Evolutionary conservation across 2,888 invertebrate genomes (phyloP), one percentile per base, ranked within the genome.

Genomic region (Idaea aversata): DNA sequence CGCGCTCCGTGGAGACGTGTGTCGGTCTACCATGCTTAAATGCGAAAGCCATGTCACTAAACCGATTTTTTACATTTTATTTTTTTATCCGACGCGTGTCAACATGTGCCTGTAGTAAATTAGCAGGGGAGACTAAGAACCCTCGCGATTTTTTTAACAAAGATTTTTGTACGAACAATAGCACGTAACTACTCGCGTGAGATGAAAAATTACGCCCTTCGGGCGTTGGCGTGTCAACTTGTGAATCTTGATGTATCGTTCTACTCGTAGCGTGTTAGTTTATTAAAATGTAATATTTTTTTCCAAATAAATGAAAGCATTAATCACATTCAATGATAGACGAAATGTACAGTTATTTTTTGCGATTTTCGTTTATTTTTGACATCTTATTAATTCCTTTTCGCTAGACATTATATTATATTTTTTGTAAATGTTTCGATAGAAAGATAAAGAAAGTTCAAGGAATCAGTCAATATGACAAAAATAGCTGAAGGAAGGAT

Each of bases 31-130:
- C 77, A 86, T 79, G 87, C 77, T 86, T 79, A 88, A 90, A 91
- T 90, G 89, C 83, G 83, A 90, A 90, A 90, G 77, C 84, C 86
- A 79, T 91, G 91, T 92, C 83, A 79, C 81, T 80, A 79, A 34
- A 25, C 16, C 85, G 80, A 84, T 74, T 81, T 83, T 88, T 88
- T 88, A 88, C 86, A 80, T 85, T 84, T 86, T 81, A 84, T 87
- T 88, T 87, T 89, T 86, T 88, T 82, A 81, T 73, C 72, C 75
- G 82, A 81, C 91, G 88, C 91, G 92, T 91, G 93, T 91, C 93
- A 88, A 89, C 92, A 90, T 91, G 91, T 88, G 93, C 90, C 84
- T 81, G 83, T 78, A 85, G 87, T 90, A 92, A 93, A 92, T 93
- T 93, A 92, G 91, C 91, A 86, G 84, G 91, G 92, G 92, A 86